phyloP scores from a whole-genome alignment of 2,888 invertebrate genomes.

The Caradrina clavipalpis region DNA sequence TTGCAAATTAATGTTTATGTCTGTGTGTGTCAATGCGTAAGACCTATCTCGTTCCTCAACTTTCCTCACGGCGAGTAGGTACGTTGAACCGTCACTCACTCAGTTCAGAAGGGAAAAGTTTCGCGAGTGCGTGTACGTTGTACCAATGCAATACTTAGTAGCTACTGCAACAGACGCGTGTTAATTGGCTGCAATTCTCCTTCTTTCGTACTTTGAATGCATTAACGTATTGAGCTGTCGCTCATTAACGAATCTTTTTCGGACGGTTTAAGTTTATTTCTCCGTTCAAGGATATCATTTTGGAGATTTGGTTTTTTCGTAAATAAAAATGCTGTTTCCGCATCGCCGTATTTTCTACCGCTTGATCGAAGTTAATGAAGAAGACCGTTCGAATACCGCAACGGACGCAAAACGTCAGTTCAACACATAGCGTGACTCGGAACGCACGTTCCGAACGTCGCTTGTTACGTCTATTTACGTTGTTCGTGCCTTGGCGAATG shows the following conservation, averaged over 20 bases:
- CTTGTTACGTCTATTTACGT: slow-evolving; percentile 79
- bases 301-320: slow-evolving; percentile 27
- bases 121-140: slow-evolving; percentile 63
- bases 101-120: slow-evolving; percentile 80
- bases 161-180: slow-evolving; percentile 34
- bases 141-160: slow-evolving; percentile 54
- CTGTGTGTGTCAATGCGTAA: slow-evolving; percentile 62
- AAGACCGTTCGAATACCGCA: slow-evolving; percentile 74
- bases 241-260: slow-evolving; percentile 16
- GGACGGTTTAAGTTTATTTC: background rate
- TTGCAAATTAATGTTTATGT: slow-evolving; percentile 57
- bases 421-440: slow-evolving; percentile 77
- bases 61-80: slow-evolving; percentile 77
- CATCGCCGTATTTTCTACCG: slow-evolving; percentile 66
- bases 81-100: slow-evolving; percentile 75
- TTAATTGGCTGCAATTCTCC: slow-evolving; percentile 52
- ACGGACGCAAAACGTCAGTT: slow-evolving; percentile 77
- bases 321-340: slow-evolving; percentile 52
- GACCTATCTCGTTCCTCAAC: slow-evolving; percentile 78
- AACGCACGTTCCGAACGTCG: slow-evolving; percentile 81
- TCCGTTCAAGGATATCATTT: slow-evolving; percentile 7
- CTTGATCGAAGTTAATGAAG: slow-evolving; percentile 76
- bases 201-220: slow-evolving; percentile 24
- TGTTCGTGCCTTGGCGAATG: slow-evolving; percentile 73
- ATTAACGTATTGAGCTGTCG: slow-evolving; percentile 11